Percentiles rank a stretch among this genome's conserved stretches.
Evolutionary conservation across 2,888 invertebrate species (phyloP).

Genomic region (Mechanitis messenoides): DNA sequence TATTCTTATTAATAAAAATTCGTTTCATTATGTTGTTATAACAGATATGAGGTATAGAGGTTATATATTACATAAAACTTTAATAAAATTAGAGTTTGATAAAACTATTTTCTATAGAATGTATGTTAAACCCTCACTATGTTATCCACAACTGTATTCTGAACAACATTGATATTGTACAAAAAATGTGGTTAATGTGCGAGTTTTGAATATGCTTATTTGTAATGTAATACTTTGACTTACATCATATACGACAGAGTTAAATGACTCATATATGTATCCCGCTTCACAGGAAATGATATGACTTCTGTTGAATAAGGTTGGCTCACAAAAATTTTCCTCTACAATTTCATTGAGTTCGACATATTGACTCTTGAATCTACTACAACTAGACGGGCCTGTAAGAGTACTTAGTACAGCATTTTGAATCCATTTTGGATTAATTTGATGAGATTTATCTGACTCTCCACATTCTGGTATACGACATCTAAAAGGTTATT

Average conservation of each 20-base stretch:
- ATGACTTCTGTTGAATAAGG: constrained; percentile 38
- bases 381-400: constrained; percentile 52
- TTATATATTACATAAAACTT: too few relatives aligned
- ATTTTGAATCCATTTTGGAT: constrained; percentile 50
- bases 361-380: constrained; percentile 38
- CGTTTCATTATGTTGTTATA: too few relatives aligned
- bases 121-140: too few relatives aligned
- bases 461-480: constrained; percentile 57
- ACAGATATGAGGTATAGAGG: too few relatives aligned
- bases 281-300: constrained; percentile 29
- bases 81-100: too few relatives aligned
- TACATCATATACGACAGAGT: constrained; percentile 41
- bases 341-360: constrained; percentile 30
- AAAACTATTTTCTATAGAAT: too few relatives aligned
- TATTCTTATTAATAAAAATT: too few relatives aligned
- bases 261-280: constrained; percentile 34
- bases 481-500: constrained; percentile 49
- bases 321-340: constrained; percentile 40
- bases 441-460: constrained; percentile 31
- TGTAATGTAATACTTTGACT: constrained; percentile 17
- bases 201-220: background rate
- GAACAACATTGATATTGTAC: too few relatives aligned
- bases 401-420: constrained; percentile 48
- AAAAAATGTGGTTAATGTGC: constrained; percentile 4
- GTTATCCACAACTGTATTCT: too few relatives aligned